These are phyloP conservation scores for Dicranocentrus wangi DNA, from an alignment of 2,888 invertebrate genomes.

Conservation along the genomic window DNA sequence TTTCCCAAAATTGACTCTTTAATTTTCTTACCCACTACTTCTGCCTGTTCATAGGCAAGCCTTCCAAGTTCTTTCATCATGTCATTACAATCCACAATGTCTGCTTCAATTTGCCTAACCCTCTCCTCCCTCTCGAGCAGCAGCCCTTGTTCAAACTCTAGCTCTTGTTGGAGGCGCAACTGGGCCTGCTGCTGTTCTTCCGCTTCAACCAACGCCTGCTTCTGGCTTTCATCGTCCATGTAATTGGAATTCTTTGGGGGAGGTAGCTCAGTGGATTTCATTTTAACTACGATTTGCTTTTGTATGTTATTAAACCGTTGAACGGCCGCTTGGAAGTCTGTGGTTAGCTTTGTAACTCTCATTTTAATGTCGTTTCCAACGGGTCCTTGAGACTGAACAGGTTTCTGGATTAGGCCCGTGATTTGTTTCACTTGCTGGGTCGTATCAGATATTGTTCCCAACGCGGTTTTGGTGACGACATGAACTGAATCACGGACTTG, in stretches of 20 bases:
- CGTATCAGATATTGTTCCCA: slow-evolving; percentile 83
- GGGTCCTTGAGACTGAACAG: slow-evolving; percentile 82
- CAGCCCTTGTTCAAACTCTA: slow-evolving; percentile 87
- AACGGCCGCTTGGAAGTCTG: slow-evolving; percentile 86
- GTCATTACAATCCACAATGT: slow-evolving; percentile 87
- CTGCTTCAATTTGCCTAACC: slow-evolving; percentile 86
- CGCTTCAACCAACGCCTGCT: slow-evolving; percentile 74
- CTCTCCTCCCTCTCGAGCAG: slow-evolving; percentile 86
- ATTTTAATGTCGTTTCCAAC: slow-evolving; percentile 77
- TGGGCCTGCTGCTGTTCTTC: slow-evolving; percentile 74
- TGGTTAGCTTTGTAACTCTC: slow-evolving; percentile 87
- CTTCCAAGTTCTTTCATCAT: slow-evolving; percentile 86
- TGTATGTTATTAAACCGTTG: slow-evolving; percentile 86
- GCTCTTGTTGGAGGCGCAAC: slow-evolving; percentile 76
- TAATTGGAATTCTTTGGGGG: slow-evolving; percentile 41
- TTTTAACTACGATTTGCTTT: slow-evolving; percentile 79
- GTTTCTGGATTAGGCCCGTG: slow-evolving; percentile 81
- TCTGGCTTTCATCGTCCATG: slow-evolving; percentile 74
- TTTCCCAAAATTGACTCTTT: slow-evolving; percentile 72
- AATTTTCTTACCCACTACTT: slow-evolving; percentile 81
- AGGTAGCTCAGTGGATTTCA: slow-evolving; percentile 69
- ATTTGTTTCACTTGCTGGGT: slow-evolving; percentile 84
- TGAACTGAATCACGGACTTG: slow-evolving; percentile 79
- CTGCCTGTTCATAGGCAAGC: slow-evolving; percentile 83
- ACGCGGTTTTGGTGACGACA: slow-evolving; percentile 83